phyloP scores from a whole-genome alignment of 2,113 vertebrate genomes.

The Benitochromis conjunctus region DNA sequence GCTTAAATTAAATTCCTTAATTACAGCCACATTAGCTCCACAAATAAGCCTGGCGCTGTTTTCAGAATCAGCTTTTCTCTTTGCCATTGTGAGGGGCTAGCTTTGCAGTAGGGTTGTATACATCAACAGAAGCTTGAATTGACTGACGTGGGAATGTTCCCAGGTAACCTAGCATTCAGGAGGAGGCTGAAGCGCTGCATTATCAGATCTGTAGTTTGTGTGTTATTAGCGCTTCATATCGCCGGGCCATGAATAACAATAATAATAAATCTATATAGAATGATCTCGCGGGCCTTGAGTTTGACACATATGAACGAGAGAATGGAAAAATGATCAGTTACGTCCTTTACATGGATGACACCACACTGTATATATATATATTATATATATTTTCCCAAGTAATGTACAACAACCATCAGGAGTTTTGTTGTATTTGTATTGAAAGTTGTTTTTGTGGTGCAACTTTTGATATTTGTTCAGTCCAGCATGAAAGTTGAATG shows the following conservation, averaged over 20 bases:
- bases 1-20: neutral
- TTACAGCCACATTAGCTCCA: neutral
- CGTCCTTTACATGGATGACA: too few relatives aligned
- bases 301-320: too few relatives aligned
- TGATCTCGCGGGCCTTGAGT: neutral
- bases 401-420: accelerated
- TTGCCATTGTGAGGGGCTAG: neutral
- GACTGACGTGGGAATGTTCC: neutral
- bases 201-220: neutral
- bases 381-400: neutral
- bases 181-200: neutral
- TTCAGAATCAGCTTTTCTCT: neutral
- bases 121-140: neutral
- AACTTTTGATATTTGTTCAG: neutral
- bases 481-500: neutral
- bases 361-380: neutral
- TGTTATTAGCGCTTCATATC: neutral
- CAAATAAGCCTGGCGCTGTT: neutral
- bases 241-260: neutral
- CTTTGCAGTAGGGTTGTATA: neutral
- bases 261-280: neutral
- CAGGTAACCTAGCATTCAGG: neutral
- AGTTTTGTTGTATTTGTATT: neutral
- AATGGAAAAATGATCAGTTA: too few relatives aligned
- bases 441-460: neutral